These are phyloP conservation scores for Urocitellus parryii DNA, from an alignment of 2,113 vertebrate genomes.

Conservation along the genomic window DNA sequence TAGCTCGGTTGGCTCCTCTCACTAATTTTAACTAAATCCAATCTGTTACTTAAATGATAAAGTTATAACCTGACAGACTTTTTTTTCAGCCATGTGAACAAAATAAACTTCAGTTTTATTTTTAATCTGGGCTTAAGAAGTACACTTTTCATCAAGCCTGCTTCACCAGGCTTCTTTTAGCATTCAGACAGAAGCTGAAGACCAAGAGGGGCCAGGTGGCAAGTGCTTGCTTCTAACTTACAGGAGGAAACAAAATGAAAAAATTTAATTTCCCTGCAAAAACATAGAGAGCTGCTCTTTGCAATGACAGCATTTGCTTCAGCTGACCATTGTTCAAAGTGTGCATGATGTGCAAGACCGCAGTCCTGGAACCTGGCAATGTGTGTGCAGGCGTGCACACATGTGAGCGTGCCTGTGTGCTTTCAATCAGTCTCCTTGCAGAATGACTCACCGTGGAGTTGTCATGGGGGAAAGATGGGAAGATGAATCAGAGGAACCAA, in stretches of 20 bases:
- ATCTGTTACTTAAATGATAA: background rate
- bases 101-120: conserved; percentile 13
- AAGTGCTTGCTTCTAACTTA: conserved; percentile 46
- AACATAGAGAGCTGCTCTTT: conserved; percentile 12
- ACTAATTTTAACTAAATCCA: background rate
- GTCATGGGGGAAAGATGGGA: conserved; percentile 34
- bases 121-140: conserved; percentile 44
- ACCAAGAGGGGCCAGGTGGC: conserved; percentile 53
- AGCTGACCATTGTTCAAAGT: background rate
- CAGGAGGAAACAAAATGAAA: background rate
- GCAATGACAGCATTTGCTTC: background rate
- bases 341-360: background rate
- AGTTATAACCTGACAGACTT: background rate
- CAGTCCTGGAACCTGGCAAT: background rate
- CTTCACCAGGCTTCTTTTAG: conserved; percentile 32
- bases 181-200: conserved; percentile 52
- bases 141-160: background rate
- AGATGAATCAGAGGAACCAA: conserved; percentile 49
- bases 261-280: conserved; percentile 53
- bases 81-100: background rate
- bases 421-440: background rate
- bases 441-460: conserved; percentile 52
- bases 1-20: background rate
- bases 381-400: background rate
- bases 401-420: background rate